These are phyloP conservation scores for honey bee (Apis mellifera) DNA, from an alignment of 1,140 invertebrate genomes.

Conservation along the genomic window DNA sequence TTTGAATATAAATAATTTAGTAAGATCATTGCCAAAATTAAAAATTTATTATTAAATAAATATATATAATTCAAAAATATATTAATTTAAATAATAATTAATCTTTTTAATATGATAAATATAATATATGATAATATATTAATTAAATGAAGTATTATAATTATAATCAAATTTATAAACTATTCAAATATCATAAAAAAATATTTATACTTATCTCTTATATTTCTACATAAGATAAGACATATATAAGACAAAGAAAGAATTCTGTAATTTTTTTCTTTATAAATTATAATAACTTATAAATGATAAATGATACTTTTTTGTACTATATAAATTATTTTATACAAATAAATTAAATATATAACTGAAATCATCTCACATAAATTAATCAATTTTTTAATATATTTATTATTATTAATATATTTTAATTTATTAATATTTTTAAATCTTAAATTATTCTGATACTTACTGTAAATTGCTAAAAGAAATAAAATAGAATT, in stretches of 20 bases:
- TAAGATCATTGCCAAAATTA: not conserved
- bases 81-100: not conserved
- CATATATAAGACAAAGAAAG: too few species aligned
- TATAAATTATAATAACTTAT: too few species aligned
- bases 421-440: not conserved
- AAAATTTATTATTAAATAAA: not conserved
- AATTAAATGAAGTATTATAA: not conserved
- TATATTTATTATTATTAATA: not conserved
- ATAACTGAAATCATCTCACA: not conserved
- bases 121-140: too few species aligned
- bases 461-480: slow-evolving; percentile 28
- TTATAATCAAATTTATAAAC: not conserved
- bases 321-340: too few species aligned
- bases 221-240: too few species aligned
- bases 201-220: not conserved
- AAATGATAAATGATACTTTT: too few species aligned
- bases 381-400: not conserved
- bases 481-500: not conserved
- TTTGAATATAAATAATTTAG: not conserved
- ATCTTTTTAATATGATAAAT: not conserved
- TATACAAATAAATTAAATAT: not conserved
- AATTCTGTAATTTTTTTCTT: not conserved
- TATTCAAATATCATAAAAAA: not conserved
- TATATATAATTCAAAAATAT: slow-evolving; percentile 19
- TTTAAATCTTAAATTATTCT: slow-evolving; percentile 1